Percentiles rank a stretch among this genome's conserved stretches.
phyloP scores from a whole-genome alignment of 2,888 invertebrate species.

The Drosophila neonasuta region DNA sequence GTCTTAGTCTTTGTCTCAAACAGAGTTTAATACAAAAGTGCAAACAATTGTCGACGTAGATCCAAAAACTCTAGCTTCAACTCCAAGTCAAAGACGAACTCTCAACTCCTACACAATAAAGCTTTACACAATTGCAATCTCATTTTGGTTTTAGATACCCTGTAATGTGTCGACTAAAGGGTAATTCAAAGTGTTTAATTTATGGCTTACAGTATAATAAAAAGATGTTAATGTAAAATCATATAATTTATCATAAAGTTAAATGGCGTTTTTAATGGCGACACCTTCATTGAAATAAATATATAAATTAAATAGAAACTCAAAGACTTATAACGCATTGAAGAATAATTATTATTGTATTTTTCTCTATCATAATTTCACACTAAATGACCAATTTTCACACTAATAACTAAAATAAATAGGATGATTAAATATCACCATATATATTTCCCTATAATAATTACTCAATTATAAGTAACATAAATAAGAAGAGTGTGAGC shows the following conservation, averaged over 20 bases:
- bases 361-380: too few relatives aligned
- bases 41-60: slow-evolving; percentile 41
- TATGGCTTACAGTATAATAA: not conserved
- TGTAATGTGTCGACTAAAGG: not conserved
- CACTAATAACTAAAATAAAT: too few relatives aligned
- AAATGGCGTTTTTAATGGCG: too few relatives aligned
- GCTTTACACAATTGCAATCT: slow-evolving; percentile 51
- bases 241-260: not conserved
- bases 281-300: not conserved
- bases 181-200: not conserved
- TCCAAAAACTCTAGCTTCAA: not conserved
- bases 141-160: slow-evolving; percentile 26
- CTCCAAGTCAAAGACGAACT: slow-evolving; percentile 17
- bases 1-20: not conserved
- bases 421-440: too few relatives aligned
- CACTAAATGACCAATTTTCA: too few relatives aligned
- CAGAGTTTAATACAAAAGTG: slow-evolving; percentile 34
- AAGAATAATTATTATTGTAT: too few relatives aligned
- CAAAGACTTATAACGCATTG: too few relatives aligned
- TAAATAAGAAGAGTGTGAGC: too few relatives aligned
- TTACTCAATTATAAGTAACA: too few relatives aligned
- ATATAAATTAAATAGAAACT: not conserved
- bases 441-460: too few relatives aligned
- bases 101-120: slow-evolving; percentile 44
- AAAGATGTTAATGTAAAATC: not conserved